Evolutionary conservation across 2,797 vertebrate genomes (phyloP).

Genomic region (Enteromius thamalakanensis): DNA sequence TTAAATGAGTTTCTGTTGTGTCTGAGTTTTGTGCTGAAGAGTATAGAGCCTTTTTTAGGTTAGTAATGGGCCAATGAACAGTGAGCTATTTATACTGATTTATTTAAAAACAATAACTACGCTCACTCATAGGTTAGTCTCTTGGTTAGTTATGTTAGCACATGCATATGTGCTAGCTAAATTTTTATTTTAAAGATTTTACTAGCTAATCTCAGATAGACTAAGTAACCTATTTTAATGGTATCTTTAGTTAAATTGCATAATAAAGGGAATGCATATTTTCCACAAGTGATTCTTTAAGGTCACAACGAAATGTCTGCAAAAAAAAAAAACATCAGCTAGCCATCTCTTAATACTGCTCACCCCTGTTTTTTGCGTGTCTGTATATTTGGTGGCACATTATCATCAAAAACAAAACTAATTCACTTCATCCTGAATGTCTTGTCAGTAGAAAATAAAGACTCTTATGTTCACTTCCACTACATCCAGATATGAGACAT

Average conservation of each 20-base stretch:
- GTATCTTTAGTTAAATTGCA: not conserved
- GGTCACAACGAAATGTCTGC: too few relatives aligned
- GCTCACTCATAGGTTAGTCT: not conserved
- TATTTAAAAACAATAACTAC: not conserved
- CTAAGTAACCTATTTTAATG: not conserved
- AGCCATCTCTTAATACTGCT: too few relatives aligned
- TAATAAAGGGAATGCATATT: too few relatives aligned
- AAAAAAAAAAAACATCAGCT: too few relatives aligned
- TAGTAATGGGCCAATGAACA: not conserved
- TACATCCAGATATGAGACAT: not conserved
- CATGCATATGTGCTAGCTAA: not conserved
- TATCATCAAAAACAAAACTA: not conserved
- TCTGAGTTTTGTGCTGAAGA: not conserved
- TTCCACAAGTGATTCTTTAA: too few relatives aligned
- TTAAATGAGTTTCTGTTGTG: not conserved
- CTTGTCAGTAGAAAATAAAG: not conserved
- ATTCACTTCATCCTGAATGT: not conserved
- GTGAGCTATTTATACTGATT: not conserved
- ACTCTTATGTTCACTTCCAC: not conserved
- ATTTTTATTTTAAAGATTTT: not conserved
- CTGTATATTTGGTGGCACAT: too few relatives aligned
- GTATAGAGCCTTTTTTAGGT: not conserved
- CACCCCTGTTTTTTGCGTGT: too few relatives aligned
- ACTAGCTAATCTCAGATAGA: not conserved
- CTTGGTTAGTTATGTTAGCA: not conserved